phyloP scores from a whole-genome alignment of 23 tunicate species.

The Halocynthia aurantium region DNA sequence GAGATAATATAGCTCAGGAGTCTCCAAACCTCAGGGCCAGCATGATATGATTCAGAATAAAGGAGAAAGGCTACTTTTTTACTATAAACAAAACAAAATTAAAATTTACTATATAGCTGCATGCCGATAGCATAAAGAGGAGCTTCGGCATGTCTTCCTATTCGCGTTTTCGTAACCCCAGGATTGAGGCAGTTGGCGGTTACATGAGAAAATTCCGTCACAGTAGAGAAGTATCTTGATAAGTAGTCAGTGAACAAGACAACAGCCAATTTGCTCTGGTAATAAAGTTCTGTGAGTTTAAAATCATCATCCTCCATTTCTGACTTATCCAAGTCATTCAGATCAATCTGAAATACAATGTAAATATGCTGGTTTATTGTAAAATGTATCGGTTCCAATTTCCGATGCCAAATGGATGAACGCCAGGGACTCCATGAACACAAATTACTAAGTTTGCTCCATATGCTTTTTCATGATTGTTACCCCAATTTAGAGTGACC shows the following conservation, averaged over 20 bases:
- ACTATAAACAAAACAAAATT: not conserved
- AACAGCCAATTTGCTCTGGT: slow-evolving; percentile 91
- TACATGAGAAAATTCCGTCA: not conserved
- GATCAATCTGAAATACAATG: slow-evolving; percentile 37
- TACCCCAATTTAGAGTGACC: no score
- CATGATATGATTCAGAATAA: not conserved
- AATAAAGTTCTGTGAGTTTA: slow-evolving; percentile 56
- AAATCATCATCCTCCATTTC: slow-evolving; percentile 42
- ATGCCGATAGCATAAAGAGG: slow-evolving; percentile 60
- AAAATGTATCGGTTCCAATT: no score
- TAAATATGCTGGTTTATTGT: no score
- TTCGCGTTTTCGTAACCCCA: slow-evolving; percentile 63
- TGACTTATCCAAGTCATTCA: slow-evolving; percentile 55
- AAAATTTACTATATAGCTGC: slow-evolving; percentile 29
- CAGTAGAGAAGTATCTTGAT: not conserved
- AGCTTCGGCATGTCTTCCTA: slow-evolving; percentile 41
- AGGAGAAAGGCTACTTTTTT: not conserved
- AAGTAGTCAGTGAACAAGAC: slow-evolving; percentile 62
- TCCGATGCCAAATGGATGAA: no score
- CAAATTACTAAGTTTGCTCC: no score
- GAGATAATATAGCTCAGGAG: no score
- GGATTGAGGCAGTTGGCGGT: slow-evolving; percentile 55
- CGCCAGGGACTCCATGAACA: no score
- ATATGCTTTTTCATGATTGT: no score
- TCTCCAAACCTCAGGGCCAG: not conserved